phyloP scores from a whole-genome alignment of 2,113 vertebrate genomes.

The Mirounga angustirostris region DNA sequence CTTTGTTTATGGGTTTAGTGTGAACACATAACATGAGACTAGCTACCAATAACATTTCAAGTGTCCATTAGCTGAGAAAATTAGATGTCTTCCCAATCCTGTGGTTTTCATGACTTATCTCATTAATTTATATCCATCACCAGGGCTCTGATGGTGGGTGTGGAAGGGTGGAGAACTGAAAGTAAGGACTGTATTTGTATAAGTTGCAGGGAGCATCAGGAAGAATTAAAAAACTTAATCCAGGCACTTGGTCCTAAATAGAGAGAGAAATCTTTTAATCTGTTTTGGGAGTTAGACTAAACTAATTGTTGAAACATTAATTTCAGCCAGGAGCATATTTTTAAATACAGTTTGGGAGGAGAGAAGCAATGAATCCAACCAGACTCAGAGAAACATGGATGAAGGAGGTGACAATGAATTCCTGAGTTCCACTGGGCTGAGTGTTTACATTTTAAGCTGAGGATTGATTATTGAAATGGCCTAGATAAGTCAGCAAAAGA shows the following conservation, averaged over 20 bases:
- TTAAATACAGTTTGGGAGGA: slow-evolving; percentile 2
- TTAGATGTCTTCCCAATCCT: not conserved
- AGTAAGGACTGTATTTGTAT: not conserved
- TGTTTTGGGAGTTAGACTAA: slow-evolving; percentile 45
- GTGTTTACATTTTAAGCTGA: not conserved
- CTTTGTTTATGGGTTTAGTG: not conserved
- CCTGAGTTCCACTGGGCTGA: not conserved
- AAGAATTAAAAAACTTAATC: slow-evolving; percentile 27
- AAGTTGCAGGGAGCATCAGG: not conserved
- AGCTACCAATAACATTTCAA: not conserved
- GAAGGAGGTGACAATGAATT: not conserved
- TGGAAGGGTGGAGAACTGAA: not conserved
- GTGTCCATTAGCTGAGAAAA: slow-evolving; percentile 36
- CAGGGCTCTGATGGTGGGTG: not conserved
- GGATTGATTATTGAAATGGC: not conserved
- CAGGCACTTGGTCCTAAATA: slow-evolving; percentile 33
- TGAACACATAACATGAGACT: not conserved
- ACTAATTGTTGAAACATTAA: slow-evolving; percentile 27
- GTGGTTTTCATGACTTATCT: slow-evolving; percentile 17
- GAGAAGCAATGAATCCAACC: not conserved
- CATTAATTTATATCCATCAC: slow-evolving; percentile 4
- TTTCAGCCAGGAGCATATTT: slow-evolving; percentile 20
- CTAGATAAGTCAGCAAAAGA: not conserved
- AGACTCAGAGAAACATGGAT: not conserved
- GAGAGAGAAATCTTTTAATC: slow-evolving; percentile 9